Conservation (phyloP, 2,113 vertebrate genomes). For the Otus sunia region DNA sequence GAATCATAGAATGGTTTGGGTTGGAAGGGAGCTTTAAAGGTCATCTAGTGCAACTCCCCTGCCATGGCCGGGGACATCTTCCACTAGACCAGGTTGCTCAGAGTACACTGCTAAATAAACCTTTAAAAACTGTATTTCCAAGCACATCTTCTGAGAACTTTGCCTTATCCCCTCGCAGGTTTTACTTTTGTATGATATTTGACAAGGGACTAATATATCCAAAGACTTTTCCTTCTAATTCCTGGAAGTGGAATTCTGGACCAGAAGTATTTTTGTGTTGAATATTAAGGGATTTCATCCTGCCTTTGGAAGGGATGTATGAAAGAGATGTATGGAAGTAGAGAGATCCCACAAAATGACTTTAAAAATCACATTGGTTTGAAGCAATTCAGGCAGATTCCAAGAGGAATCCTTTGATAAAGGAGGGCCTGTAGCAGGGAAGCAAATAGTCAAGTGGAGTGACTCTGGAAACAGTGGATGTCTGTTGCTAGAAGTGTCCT, state of each 20-base stretch:
- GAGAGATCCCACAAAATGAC: background rate
- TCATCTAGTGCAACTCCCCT: no score
- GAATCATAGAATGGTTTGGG: background rate
- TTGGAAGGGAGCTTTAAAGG: no score
- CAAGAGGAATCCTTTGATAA: background rate
- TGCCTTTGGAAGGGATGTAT: background rate
- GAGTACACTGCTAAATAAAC: background rate
- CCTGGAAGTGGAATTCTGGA: background rate
- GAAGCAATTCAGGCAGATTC: background rate
- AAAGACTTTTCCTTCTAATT: background rate
- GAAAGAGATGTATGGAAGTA: background rate
- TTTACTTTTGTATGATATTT: background rate
- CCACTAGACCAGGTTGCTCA: no score
- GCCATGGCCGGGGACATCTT: no score
- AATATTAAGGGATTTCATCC: background rate
- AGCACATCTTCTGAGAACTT: background rate
- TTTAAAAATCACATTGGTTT: background rate
- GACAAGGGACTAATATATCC: background rate
- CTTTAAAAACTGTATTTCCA: background rate
- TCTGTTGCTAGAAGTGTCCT: background rate
- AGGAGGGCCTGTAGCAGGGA: background rate
- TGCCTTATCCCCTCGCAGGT: background rate
- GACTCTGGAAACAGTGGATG: background rate
- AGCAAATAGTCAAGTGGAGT: background rate
- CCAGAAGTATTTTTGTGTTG: background rate